These are phyloP conservation scores for Thryonomys swinderianus DNA, from an alignment of 2,113 vertebrate species.

Conservation along the genomic window DNA sequence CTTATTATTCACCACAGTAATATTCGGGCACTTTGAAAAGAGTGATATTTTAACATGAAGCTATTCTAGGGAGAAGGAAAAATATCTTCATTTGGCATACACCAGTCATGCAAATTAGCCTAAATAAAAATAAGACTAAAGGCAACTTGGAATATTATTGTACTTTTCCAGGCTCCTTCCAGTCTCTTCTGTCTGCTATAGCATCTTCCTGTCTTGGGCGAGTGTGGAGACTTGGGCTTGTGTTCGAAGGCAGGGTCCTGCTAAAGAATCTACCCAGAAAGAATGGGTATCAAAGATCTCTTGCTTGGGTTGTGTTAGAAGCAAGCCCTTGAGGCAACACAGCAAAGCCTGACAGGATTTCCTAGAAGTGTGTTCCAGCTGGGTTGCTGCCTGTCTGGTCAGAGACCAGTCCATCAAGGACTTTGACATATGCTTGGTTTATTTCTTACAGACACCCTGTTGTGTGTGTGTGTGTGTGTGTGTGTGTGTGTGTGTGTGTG, in stretches of 20 bases:
- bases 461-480: neutral
- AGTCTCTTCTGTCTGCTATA: constrained; percentile 15
- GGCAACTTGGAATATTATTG: constrained; percentile 72
- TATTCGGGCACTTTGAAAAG: constrained; percentile 78
- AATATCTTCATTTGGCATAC: constrained; percentile 78
- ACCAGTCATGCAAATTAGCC: constrained; percentile 77
- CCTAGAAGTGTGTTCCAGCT: neutral
- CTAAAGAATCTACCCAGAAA: neutral
- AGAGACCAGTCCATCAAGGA: neutral
- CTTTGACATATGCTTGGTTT: neutral
- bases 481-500: neutral
- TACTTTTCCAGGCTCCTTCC: constrained; percentile 69
- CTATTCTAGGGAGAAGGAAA: constrained; percentile 78
- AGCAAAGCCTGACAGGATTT: neutral
- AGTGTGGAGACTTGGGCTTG: neutral
- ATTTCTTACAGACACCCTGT: neutral
- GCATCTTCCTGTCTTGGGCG: neutral
- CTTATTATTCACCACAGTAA: constrained; percentile 77
- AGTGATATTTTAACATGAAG: constrained; percentile 80
- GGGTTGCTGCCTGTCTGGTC: neutral
- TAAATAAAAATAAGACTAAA: constrained; percentile 80
- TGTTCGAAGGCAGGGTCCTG: neutral
- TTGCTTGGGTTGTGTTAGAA: neutral
- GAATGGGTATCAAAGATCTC: neutral
- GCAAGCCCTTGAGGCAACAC: neutral